phyloP scores from a whole-genome alignment of 2,888 invertebrate genomes.

The Ichneumoninae sp. region DNA sequence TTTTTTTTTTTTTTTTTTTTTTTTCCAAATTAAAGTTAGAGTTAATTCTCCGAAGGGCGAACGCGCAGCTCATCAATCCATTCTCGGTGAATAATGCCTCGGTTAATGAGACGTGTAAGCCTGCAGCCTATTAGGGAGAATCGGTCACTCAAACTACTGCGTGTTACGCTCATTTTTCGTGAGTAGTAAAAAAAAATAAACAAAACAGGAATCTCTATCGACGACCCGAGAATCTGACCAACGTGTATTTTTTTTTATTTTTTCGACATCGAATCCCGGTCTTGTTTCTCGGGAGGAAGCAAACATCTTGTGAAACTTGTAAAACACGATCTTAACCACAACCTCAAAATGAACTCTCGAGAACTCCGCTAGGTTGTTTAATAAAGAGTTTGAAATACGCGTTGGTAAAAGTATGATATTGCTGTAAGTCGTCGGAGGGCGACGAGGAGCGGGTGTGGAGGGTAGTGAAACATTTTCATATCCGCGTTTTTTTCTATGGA shows the following conservation, averaged over 20 bases:
- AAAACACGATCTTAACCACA: slow-evolving; percentile 42
- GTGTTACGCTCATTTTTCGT: neutral
- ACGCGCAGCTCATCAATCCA: slow-evolving; percentile 10
- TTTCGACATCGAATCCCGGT: neutral
- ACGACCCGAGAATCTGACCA: neutral
- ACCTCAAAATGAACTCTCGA: slow-evolving; percentile 51
- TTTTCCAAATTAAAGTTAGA: neutral
- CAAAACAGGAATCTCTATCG: neutral
- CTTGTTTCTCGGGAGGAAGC: slow-evolving; percentile 10
- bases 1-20: neutral
- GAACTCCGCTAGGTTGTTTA: slow-evolving; percentile 52
- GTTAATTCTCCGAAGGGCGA: neutral
- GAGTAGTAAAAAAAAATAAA: neutral
- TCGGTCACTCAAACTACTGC: slow-evolving; percentile 11
- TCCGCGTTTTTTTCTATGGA: slow-evolving; percentile 70
- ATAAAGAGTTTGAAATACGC: slow-evolving; percentile 64
- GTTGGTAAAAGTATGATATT: slow-evolving; percentile 58
- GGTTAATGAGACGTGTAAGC: neutral
- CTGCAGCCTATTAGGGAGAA: neutral
- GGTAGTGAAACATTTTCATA: slow-evolving; percentile 65
- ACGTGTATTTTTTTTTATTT: neutral
- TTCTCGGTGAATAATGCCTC: slow-evolving; percentile 40
- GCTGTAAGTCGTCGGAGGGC: slow-evolving; percentile 45
- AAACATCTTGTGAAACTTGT: slow-evolving; percentile 56
- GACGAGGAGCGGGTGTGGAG: slow-evolving; percentile 5